A percentile compares a stretch with the other conserved stretches of the same genome.
Evolutionary conservation across 2,113 vertebrate genomes (phyloP).

Genomic region (Australoheros scitulus): DNA sequence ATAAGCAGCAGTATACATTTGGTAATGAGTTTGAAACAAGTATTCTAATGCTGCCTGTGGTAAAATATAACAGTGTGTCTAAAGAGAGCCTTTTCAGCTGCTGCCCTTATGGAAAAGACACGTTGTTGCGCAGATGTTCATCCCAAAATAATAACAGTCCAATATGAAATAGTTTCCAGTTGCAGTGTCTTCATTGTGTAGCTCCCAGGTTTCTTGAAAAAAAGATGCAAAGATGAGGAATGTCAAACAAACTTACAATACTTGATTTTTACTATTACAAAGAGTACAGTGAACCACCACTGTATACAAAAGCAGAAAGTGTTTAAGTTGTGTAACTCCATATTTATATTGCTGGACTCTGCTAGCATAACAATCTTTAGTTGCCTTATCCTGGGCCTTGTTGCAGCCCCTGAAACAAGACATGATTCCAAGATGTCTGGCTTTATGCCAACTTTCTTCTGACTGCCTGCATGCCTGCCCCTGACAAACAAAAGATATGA

Average conservation of each 20-base stretch:
- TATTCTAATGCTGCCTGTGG: too few relatives aligned
- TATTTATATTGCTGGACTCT: background rate
- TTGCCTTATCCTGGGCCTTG: background rate
- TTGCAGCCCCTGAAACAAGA: background rate
- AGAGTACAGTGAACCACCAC: background rate
- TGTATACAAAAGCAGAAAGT: background rate
- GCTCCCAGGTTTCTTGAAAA: background rate
- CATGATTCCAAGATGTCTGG: background rate
- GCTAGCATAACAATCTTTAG: background rate
- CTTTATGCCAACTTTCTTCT: too few relatives aligned
- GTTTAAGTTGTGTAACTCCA: background rate
- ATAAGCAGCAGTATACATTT: background rate
- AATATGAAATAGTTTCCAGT: background rate
- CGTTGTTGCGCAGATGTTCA: background rate
- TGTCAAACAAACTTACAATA: background rate
- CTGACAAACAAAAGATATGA: background rate
- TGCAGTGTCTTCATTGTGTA: background rate
- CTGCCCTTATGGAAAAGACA: background rate
- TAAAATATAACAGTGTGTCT: background rate
- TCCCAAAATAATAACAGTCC: background rate
- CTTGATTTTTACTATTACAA: background rate
- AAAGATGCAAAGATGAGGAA: background rate
- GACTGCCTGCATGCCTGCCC: background rate
- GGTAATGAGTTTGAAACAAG: background rate
- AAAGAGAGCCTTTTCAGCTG: conserved; percentile 4